Base-by-base conservation (phyloP, 2,113 vertebrate species). In the Microcebus tavaratra region DNA sequence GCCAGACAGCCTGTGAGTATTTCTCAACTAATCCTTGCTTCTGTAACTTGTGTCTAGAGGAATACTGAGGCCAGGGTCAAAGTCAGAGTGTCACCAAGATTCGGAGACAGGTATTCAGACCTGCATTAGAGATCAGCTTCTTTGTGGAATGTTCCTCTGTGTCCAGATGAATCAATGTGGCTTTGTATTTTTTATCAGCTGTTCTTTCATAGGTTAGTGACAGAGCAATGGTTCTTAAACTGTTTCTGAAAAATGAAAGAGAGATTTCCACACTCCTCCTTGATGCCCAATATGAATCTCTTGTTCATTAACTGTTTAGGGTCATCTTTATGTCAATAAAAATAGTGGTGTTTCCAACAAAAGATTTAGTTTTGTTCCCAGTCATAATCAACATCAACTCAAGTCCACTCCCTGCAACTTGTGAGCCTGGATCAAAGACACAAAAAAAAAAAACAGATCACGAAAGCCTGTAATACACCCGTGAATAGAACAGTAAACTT, bases 41-140 rank as follows among this genome's bases (percentile, higher is more conserved):
- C 98, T 97, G 97, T 97, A 97, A 97, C 78, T 97, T 91, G 85
- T 96, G 93, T 97, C 97, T 97, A 93, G 86, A 97, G 95, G 55
- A 96, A 39, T 95, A 97, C 96, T 91, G 96, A 98, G 94, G 93
- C 94, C 90, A 93, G 88, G 39, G 97, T 97, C 85, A 97, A 98
- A 98, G 97, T 97, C 97, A 98, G 98, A 93, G 96, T 0, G 29
- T 50, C 95, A 95, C 94, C 95, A 96, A 88, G 94, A 95, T 98
- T 98, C 97, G 98, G 97, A 98, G 98, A 98, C 98, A 98, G 96
- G 98, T 98, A 97, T 97, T 98, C 98, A 98, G 98, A 98, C 93
- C 98, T 98, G 98, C 97, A 97, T 98, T 98, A 98, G 97, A 92
- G 81, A 98, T 97, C 94, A 95, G 97, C 87, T 97, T 93, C 98